Evolutionary conservation across 1,140 invertebrate genomes (phyloP).

Genomic region (Micrasema longulum): DNA sequence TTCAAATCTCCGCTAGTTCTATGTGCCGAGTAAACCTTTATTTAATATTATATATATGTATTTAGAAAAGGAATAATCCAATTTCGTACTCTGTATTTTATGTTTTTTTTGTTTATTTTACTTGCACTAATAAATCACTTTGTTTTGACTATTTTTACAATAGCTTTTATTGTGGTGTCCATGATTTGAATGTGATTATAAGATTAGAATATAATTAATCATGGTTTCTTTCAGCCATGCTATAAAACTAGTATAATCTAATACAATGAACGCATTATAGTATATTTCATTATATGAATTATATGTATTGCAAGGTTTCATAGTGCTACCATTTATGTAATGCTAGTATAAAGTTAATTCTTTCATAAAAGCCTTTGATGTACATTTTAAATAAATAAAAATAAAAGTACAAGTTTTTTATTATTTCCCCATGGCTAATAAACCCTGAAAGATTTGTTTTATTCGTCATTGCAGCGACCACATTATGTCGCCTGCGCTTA

Average conservation of each 20-base stretch:
- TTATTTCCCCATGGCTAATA: too few species aligned
- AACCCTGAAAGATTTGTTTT: too few species aligned
- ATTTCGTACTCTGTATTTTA: conserved; percentile 21
- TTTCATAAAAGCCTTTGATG: conserved; percentile 52
- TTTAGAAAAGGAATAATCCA: conserved; percentile 4
- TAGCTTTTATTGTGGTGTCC: conserved; percentile 45
- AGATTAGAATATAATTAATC: conserved; percentile 13
- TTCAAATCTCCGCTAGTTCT: neutral
- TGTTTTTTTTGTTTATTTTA: conserved; percentile 36
- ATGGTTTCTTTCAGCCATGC: conserved; percentile 12
- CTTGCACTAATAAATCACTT: conserved; percentile 37
- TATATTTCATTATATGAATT: conserved; percentile 39
- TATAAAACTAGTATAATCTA: conserved; percentile 13
- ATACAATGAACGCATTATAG: conserved; percentile 28
- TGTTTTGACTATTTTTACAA: conserved; percentile 36
- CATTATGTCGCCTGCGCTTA: too few species aligned
- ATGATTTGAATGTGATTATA: conserved; percentile 46
- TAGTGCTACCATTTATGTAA: conserved; percentile 43
- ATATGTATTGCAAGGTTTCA: conserved; percentile 35
- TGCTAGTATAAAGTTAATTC: conserved; percentile 42
- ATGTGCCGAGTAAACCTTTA: too few species aligned
- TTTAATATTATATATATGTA: neutral
- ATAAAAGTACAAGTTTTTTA: neutral
- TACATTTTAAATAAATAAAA: conserved; percentile 53
- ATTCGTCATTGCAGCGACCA: too few species aligned